Evolutionary conservation across 2,797 vertebrate genomes (phyloP).

Genomic region (Clarias laeviceps): DNA sequence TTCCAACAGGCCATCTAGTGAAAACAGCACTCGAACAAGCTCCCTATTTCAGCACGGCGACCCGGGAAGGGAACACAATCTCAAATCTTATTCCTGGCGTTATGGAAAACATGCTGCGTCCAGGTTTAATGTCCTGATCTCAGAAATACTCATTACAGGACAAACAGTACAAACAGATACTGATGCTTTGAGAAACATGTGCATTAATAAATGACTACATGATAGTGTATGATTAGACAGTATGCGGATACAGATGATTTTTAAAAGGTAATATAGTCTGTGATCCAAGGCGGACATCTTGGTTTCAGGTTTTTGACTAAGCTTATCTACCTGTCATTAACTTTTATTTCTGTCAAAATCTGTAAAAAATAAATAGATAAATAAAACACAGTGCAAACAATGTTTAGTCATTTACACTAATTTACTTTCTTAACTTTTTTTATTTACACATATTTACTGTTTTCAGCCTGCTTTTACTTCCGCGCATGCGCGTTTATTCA

Average conservation of each 20-base stretch:
- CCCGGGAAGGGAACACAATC: constrained; percentile 7
- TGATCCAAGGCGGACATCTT: neutral
- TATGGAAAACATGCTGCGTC: neutral
- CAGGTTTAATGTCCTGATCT: neutral
- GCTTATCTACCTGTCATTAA: neutral
- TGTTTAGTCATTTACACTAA: neutral
- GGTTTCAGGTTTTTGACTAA: neutral
- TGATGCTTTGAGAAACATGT: neutral
- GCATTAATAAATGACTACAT: neutral
- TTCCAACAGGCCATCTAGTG: neutral
- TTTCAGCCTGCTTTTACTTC: neutral
- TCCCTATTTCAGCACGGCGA: neutral
- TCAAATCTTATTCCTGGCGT: neutral
- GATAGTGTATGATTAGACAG: neutral
- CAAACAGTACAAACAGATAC: neutral
- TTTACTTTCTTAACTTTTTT: too few relatives aligned
- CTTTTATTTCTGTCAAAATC: neutral
- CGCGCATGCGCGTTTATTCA: neutral
- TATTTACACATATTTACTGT: too few relatives aligned
- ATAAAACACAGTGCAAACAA: neutral
- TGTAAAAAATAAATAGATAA: neutral
- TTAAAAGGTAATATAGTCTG: neutral
- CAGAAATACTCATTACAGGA: neutral
- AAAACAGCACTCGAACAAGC: neutral
- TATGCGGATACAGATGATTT: neutral